These are phyloP conservation scores for Cryptophagus acutangulus DNA, from an alignment of 2,888 invertebrate genomes.

Conservation along the genomic window DNA sequence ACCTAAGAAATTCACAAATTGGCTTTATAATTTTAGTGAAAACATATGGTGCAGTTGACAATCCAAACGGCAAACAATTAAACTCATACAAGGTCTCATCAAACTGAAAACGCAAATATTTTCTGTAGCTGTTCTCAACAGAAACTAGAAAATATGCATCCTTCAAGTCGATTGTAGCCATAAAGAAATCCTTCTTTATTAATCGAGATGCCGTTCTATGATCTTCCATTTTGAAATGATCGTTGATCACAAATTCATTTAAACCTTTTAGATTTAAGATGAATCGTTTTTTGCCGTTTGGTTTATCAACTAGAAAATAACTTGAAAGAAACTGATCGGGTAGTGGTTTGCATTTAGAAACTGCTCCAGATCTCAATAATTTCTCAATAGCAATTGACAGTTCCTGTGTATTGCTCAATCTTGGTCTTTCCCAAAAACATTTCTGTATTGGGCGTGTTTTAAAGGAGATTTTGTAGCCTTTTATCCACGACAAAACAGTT, in stretches of 20 bases:
- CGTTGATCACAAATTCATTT: conserved; percentile 21
- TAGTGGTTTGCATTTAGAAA: background rate
- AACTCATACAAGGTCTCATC: conserved; percentile 16
- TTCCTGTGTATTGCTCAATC: too few relatives aligned
- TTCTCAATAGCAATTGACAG: too few relatives aligned
- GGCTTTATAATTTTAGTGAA: conserved; percentile 22
- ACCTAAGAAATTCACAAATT: conserved; percentile 7
- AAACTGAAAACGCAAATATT: conserved; percentile 15
- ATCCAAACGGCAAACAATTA: conserved; percentile 17
- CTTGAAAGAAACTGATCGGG: background rate
- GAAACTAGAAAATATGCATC: conserved; percentile 16
- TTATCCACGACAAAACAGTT: too few relatives aligned
- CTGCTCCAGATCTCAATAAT: too few relatives aligned
- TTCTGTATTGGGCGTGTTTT: too few relatives aligned
- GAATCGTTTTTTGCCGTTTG: conserved; percentile 10
- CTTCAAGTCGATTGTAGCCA: conserved; percentile 13
- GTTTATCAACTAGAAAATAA: conserved; percentile 7
- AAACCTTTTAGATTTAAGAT: conserved; percentile 19
- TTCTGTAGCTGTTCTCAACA: conserved; percentile 7
- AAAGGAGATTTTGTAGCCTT: too few relatives aligned
- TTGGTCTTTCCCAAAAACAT: too few relatives aligned
- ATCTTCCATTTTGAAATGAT: conserved; percentile 30
- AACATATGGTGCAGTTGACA: conserved; percentile 14
- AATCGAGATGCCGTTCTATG: conserved; percentile 19
- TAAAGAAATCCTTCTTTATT: conserved; percentile 11